Percentiles rank a stretch among this genome's conserved stretches.
These are phyloP conservation scores for Zele albiditarsus DNA, from an alignment of 2,888 invertebrate genomes.

Conservation along the genomic window DNA sequence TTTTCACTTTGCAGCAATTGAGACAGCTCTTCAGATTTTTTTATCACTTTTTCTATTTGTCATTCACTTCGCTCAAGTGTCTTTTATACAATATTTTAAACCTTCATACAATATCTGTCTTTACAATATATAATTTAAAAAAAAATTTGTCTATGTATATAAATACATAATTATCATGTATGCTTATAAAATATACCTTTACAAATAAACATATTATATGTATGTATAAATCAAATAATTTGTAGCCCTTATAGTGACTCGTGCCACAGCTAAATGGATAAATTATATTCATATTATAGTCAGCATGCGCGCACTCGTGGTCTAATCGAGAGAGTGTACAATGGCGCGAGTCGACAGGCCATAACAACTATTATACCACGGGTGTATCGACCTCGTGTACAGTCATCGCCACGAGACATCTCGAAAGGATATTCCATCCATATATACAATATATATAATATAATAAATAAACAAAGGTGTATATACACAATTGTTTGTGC, in stretches of 20 bases:
- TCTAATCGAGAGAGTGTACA: conserved; percentile 49
- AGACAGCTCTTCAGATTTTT: not conserved
- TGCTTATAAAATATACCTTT: not conserved
- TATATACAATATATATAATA: not conserved
- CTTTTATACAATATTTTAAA: not conserved
- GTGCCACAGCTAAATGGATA: conserved; percentile 45
- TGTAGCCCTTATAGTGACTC: conserved; percentile 37
- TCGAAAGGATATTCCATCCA: conserved; percentile 2
- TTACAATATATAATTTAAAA: no score
- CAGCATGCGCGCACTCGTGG: conserved; percentile 41
- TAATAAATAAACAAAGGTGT: not conserved
- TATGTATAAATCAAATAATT: not conserved
- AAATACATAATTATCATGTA: no score
- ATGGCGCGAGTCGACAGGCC: conserved; percentile 46
- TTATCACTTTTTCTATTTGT: not conserved
- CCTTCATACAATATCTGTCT: no score
- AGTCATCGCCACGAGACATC: conserved; percentile 17
- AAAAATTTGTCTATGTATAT: no score
- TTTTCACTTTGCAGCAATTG: not conserved
- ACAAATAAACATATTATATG: not conserved
- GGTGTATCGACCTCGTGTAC: conserved; percentile 59
- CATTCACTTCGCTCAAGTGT: not conserved
- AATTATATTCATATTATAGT: conserved; percentile 43
- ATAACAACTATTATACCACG: conserved; percentile 42
- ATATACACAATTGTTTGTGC: conserved; percentile 25